These are phyloP conservation scores for Fabriciana adippe DNA, from an alignment of 2,888 invertebrate species.

Conservation along the genomic window DNA sequence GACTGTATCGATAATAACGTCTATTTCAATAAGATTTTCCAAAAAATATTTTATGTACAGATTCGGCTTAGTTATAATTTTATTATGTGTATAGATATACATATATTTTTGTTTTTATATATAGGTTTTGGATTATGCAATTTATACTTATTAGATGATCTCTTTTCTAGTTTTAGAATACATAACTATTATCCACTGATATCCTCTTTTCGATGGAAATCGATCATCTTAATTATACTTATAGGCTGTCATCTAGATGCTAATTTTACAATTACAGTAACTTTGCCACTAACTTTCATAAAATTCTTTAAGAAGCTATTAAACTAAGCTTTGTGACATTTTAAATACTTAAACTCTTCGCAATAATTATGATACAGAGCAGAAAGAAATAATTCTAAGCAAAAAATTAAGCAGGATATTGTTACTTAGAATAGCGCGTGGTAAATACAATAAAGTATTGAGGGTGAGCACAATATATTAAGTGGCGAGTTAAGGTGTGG, in stretches of 20 bases:
- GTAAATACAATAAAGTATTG: slow-evolving; percentile 39
- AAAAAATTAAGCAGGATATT: slow-evolving; percentile 31
- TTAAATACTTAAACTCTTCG: slow-evolving; percentile 8
- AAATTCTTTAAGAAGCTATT: slow-evolving; percentile 9
- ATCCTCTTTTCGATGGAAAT: no score
- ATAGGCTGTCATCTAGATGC: no score
- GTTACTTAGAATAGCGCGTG: slow-evolving; percentile 31
- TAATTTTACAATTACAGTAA: background rate
- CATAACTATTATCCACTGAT: no score
- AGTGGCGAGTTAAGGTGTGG: slow-evolving; percentile 51
- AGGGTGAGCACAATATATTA: slow-evolving; percentile 47
- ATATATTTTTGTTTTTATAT: background rate
- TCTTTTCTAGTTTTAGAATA: no score
- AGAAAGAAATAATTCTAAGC: slow-evolving; percentile 26
- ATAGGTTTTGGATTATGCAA: background rate
- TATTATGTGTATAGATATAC: background rate
- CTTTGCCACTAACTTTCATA: background rate
- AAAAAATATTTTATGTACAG: background rate
- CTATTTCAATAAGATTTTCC: no score
- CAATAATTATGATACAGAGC: slow-evolving; percentile 15
- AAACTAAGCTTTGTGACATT: slow-evolving; percentile 5
- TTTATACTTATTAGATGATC: background rate
- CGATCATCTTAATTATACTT: no score
- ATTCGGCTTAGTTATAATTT: no score
- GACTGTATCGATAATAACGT: no score